phyloP scores from a whole-genome alignment of 1,140 invertebrate genomes.

The Neuroterus valhalla region DNA sequence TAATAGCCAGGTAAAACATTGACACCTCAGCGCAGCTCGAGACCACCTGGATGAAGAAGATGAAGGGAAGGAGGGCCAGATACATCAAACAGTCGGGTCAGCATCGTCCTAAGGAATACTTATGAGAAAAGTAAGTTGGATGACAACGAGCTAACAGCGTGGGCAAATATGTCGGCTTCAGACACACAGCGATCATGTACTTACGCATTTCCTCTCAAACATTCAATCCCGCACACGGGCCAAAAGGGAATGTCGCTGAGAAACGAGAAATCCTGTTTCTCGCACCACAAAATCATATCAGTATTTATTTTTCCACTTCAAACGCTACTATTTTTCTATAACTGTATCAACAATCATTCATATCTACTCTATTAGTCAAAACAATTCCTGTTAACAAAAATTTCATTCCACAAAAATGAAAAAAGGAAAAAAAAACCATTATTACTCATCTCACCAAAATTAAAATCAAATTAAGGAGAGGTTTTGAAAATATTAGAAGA shows the following conservation, averaged over 20 bases:
- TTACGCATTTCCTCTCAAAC: conserved; percentile 72
- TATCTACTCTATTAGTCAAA: too few species aligned
- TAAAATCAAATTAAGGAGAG: background rate
- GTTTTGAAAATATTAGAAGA: background rate
- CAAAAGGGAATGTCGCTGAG: conserved; percentile 48
- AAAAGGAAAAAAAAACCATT: too few species aligned
- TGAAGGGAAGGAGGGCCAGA: conserved; percentile 52
- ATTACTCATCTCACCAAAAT: too few species aligned
- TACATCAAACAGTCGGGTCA: conserved; percentile 67
- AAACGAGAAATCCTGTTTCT: conserved; percentile 49
- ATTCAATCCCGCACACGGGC: conserved; percentile 53
- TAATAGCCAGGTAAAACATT: conserved; percentile 72
- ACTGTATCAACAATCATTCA: too few species aligned
- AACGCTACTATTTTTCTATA: too few species aligned
- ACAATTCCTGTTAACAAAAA: too few species aligned
- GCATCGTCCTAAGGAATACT: conserved; percentile 67
- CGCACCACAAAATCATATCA: background rate
- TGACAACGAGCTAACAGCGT: conserved; percentile 73
- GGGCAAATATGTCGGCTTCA: conserved; percentile 70
- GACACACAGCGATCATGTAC: conserved; percentile 68
- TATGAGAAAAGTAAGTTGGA: conserved; percentile 68
- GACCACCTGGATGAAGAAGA: conserved; percentile 57
- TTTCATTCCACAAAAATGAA: too few species aligned
- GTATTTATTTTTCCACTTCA: background rate
- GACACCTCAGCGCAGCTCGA: conserved; percentile 68